A percentile compares a stretch with the other conserved stretches of the same genome.
phyloP scores from a whole-genome alignment of 2,888 invertebrate species.

The Chymomyza procnemis region DNA sequence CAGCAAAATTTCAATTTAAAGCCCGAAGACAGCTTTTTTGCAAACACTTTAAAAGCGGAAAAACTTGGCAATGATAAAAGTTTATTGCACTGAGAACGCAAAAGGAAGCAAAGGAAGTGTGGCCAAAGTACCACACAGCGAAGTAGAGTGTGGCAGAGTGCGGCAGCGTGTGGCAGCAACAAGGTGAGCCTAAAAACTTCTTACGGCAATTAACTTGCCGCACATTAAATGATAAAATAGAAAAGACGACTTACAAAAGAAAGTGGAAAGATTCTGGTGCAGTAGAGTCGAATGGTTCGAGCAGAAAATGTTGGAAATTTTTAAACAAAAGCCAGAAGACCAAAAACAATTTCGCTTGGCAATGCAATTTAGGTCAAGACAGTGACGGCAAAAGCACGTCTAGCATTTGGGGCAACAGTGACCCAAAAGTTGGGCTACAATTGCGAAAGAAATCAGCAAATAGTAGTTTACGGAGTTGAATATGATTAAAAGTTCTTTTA shows the following conservation, averaged over 20 bases:
- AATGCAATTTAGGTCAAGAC: slow-evolving; percentile 54
- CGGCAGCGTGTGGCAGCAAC: background rate
- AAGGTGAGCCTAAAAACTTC: background rate
- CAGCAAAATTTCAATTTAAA: background rate
- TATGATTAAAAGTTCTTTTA: too few species aligned
- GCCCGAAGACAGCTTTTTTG: background rate
- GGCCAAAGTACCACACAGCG: background rate
- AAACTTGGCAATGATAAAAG: slow-evolving; percentile 46
- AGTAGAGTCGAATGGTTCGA: slow-evolving; percentile 20
- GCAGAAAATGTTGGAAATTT: slow-evolving; percentile 41
- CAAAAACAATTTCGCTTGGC: slow-evolving; percentile 23
- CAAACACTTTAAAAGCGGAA: slow-evolving; percentile 8
- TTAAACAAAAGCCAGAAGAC: slow-evolving; percentile 31
- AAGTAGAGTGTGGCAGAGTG: background rate
- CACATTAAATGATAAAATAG: slow-evolving; percentile 57
- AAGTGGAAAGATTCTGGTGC: background rate
- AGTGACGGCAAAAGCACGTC: too few species aligned
- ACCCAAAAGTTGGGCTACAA: too few species aligned
- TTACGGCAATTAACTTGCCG: slow-evolving; percentile 59
- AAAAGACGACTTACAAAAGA: slow-evolving; percentile 15
- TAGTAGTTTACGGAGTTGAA: too few species aligned
- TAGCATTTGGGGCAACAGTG: too few species aligned
- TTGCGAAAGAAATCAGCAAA: too few species aligned
- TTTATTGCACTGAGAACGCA: slow-evolving; percentile 33
- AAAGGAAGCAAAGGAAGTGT: background rate